Percentiles rank a stretch among this genome's conserved stretches.
These are phyloP conservation scores for Hemithea aestivaria DNA, from an alignment of 2,888 invertebrate genomes.

Conservation along the genomic window DNA sequence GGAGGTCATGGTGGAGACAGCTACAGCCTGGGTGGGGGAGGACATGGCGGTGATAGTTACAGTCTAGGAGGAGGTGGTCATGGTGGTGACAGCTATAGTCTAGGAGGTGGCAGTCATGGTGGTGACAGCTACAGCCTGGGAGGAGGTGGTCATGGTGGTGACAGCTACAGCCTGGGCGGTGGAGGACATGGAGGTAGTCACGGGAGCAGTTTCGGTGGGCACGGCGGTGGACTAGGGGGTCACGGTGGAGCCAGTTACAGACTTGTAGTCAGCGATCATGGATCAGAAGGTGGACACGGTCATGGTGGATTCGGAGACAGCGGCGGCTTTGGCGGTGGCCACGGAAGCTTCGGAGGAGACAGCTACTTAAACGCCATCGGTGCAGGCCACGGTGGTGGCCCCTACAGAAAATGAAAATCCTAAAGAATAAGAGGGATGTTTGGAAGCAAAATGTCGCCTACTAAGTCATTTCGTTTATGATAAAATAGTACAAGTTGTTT, in stretches of 20 bases:
- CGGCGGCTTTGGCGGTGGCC: slow-evolving; percentile 38
- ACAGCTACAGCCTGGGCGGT: slow-evolving; percentile 21
- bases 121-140: slow-evolving; percentile 28
- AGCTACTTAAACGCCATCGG: slow-evolving; percentile 64
- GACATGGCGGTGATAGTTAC: too few relatives aligned
- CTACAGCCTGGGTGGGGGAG: too few relatives aligned
- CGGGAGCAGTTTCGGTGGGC: slow-evolving; percentile 12
- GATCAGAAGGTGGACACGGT: slow-evolving; percentile 37
- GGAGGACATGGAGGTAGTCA: slow-evolving; percentile 30
- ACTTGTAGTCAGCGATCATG: slow-evolving; percentile 27
- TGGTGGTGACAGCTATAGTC: slow-evolving; percentile 26
- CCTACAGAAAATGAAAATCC: slow-evolving; percentile 51
- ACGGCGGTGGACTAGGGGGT: slow-evolving; percentile 18
- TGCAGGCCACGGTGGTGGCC: slow-evolving; percentile 72
- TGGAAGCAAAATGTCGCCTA: slow-evolving; percentile 31
- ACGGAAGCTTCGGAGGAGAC: slow-evolving; percentile 48
- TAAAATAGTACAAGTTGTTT: slow-evolving; percentile 42
- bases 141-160: slow-evolving; percentile 23
- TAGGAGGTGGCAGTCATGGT: slow-evolving; percentile 20
- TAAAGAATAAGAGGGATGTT: slow-evolving; percentile 7
- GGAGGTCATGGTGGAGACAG: neutral
- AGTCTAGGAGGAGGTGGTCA: too few relatives aligned
- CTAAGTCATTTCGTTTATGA: slow-evolving; percentile 62
- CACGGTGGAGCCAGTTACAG: slow-evolving; percentile 37
- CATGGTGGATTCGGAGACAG: slow-evolving; percentile 35